Base-by-base conservation (phyloP, 2,113 vertebrate species). In the Myiozetetes cayanensis region DNA sequence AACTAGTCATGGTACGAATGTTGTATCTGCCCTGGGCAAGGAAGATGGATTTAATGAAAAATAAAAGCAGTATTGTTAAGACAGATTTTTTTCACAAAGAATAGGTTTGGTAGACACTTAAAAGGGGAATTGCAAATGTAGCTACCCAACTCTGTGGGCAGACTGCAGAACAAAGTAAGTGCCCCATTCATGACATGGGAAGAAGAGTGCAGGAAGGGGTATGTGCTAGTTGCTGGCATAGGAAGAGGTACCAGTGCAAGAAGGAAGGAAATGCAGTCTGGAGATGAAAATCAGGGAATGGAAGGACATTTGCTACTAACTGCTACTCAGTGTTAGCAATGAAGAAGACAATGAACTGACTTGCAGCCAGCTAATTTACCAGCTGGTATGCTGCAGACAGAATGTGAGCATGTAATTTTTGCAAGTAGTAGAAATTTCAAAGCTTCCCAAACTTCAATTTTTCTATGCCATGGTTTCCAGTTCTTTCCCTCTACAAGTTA, bases 1-100 rank as follows among this genome's bases (percentile, higher is more conserved):
- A 77, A 22, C 22, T 17, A 63, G 28, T n/a, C 28, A 4, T 3
- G 8, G 39, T 21, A 68, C 33, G n/a, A 68, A 90, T 24, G 5
- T 33, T 14, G 7, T 35, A 50, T 33, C 22, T 63, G 28, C 44
- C 5, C 4, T 66, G 16, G 12, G 53, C 0, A 0, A 59, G 25
- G 55, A 85, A 50, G 59, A 73, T 17, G 10, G 55, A 70, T 85
- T 70, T 78, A 78, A 47, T 47, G 37, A 67, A 79, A 35, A 47
- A 15, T 46, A 44, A 81, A 25, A 73, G 19, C 21, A 73, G 33
- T 23, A 80, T 16, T 30, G 8, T 76, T 33, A 75, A 41, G 35
- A 47, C 14, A 62, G 35, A 55, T 74, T 65, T 93, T 93, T 74
- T 14, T 75, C 76, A 82, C 24, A 30, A 46, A 50, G 37, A 85